A percentile compares a stretch with the other conserved stretches of the same genome.
Conservation (phyloP, 2,888 invertebrate species). For the Boloria selene region DNA sequence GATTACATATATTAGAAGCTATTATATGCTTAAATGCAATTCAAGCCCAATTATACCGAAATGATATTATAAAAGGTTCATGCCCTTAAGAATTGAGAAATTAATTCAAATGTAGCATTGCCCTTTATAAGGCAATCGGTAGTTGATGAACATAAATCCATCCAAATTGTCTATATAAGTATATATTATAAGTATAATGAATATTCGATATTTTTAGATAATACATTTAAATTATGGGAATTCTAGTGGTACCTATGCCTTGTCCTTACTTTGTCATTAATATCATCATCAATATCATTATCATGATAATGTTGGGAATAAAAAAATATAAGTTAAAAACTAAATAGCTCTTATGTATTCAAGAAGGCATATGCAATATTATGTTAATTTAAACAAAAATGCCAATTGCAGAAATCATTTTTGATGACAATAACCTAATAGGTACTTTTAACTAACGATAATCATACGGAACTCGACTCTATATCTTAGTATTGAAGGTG, state of each 20-base stretch:
- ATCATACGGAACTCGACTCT: conserved; percentile 15
- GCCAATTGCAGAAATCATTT: conserved; percentile 34
- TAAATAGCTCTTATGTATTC: background rate
- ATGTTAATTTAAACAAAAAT: conserved; percentile 38
- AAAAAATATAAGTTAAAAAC: background rate
- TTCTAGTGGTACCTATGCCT: no score
- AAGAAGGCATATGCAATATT: background rate
- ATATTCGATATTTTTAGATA: conserved; percentile 4
- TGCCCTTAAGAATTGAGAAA: conserved; percentile 43
- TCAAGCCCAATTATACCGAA: conserved; percentile 22
- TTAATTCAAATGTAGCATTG: conserved; percentile 48
- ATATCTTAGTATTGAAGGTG: conserved; percentile 1
- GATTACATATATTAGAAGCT: conserved; percentile 1
- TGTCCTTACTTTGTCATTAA: no score
- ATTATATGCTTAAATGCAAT: background rate
- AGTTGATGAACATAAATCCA: conserved; percentile 43
- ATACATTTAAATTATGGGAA: background rate
- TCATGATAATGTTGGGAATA: no score
- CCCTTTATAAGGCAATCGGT: conserved; percentile 44
- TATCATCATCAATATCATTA: no score
- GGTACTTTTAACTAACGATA: conserved; percentile 31
- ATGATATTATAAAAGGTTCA: conserved; percentile 30
- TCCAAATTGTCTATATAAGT: conserved; percentile 35
- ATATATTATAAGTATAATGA: conserved; percentile 14
- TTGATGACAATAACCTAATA: conserved; percentile 31